Evolutionary conservation across 1,140 invertebrate genomes (phyloP).

Genomic region (Zaprionus capensis): DNA sequence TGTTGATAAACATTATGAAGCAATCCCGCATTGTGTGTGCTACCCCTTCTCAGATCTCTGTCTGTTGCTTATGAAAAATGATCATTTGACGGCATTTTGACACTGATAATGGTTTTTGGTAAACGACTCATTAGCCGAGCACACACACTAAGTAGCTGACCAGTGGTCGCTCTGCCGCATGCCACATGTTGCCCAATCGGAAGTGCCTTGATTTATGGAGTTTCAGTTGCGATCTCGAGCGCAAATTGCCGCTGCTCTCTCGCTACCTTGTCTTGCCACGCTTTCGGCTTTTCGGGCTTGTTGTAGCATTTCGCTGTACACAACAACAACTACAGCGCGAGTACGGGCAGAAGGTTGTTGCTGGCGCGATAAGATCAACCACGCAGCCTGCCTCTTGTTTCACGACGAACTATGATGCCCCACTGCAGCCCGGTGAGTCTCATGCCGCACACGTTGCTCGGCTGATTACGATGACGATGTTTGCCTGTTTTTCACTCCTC

Average conservation of each 20-base stretch:
- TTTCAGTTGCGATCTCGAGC: slow-evolving; percentile 46
- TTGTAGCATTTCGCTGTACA: slow-evolving; percentile 35
- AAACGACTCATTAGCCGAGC: slow-evolving; percentile 75
- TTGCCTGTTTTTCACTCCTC: slow-evolving; percentile 27
- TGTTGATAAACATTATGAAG: slow-evolving; percentile 15
- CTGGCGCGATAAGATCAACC: slow-evolving; percentile 25
- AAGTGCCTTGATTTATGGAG: slow-evolving; percentile 74
- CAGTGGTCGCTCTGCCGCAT: slow-evolving; percentile 4
- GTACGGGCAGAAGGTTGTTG: slow-evolving; percentile 46
- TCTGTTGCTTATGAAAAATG: slow-evolving; percentile 63
- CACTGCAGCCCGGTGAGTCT: slow-evolving; percentile 37
- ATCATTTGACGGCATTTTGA: slow-evolving; percentile 59
- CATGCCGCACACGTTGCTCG: slow-evolving; percentile 70
- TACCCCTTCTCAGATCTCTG: neutral
- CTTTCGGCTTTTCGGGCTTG: slow-evolving; percentile 27
- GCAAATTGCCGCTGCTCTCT: slow-evolving; percentile 26
- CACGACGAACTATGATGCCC: slow-evolving; percentile 21
- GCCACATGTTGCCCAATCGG: slow-evolving; percentile 48
- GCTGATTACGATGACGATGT: slow-evolving; percentile 78
- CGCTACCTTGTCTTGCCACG: neutral
- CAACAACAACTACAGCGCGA: slow-evolving; percentile 39
- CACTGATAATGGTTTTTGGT: slow-evolving; percentile 75
- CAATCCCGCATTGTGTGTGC: neutral
- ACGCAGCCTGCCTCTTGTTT: neutral
- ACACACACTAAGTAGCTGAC: slow-evolving; percentile 49